Evolutionary conservation across 2,113 vertebrate species (phyloP), one percentile per base, ranked within the genome.

Genomic region (Phrynosoma platyrhinos): DNA sequence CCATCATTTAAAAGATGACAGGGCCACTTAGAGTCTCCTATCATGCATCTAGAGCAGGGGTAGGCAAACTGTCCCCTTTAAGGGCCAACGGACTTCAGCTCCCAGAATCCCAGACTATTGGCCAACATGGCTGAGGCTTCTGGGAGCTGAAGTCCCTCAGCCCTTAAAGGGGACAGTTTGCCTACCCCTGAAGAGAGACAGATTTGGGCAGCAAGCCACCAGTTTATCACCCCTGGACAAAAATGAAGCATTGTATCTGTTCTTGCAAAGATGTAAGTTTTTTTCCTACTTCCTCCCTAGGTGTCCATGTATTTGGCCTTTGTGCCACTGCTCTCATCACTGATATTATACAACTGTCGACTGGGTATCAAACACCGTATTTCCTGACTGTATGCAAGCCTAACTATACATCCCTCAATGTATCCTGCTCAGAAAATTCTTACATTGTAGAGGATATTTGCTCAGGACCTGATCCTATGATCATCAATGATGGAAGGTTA

Each of bases 331-430:
- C 99, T 86, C 97, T 99, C 40, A 98, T 99, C 93, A 99, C 99
- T 6, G 98, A 99, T 94, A 97, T 99, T 92, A 98, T 99, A 92
- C 99, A 99, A 72, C 96, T 99, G 87, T 98, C 98, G 92, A 99
- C 98, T 23, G 99, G 99, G 71, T 98, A 99, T 91, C 99, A 98
- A 71, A 95, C 99, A 0, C 99, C 99, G 0, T 99, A 99, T 96
- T 99, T 99, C 94, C 97, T 99, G 88, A 99, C 98, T 7, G 99
- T 99, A 88, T 99, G 99, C 94, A 99, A 99, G 94, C 99, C 99
- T 90, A 99, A 99, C 95, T 99, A 99, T 92, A 98, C 98, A 88
- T 98, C 97, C 7, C 97, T 99, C 87, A 99, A 98, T 40, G 94
- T 98, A 58, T 98, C 98, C 93, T 99, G 99, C 93, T 98, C 99